Evolutionary conservation across 2,888 invertebrate genomes (phyloP), one percentile per base, ranked within the genome.

Genomic region (Andrena flavipes): DNA sequence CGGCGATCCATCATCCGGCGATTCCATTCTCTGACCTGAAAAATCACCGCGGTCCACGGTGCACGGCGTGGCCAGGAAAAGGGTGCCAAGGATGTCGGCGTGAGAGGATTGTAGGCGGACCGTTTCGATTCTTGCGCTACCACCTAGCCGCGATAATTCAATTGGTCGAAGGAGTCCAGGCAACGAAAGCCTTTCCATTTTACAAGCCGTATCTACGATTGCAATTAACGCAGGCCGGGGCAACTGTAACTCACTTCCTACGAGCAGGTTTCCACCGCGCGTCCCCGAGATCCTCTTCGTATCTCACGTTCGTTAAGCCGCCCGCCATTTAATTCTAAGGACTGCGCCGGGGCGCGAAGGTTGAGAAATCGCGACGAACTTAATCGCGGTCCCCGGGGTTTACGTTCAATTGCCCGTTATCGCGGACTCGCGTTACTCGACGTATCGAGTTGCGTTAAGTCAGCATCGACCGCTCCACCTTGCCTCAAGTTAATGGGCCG

Each of bases 21-120:
- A 70, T 73, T 70, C 65, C 80, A 79, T 67, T 79, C 67, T 29
- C n/a, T 74, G 73, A 79, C 73, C 79, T 65, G 79, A 70, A 60
- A 60, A 70, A 79, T 74, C 74, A 54, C 33, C 2, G 73, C 62
- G 26, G 71, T 72, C 23, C 42, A 67, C 63, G 62, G 65, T n/a
- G 23, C n/a, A 29, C 59, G 70, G 2, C 51, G 51, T 29, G 26
- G 20, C 6, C 51, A 30, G 6, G 64, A 49, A 56, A 77, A 72
- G 54, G 56, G 63, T 80, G 78, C 80, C 80, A 77, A 77, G 72
- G 80, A 68, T 77, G 54, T 49, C 42, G 48, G 29, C 10, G 71
- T 48, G 62, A 20, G 29, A 68, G 49, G 35, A 67, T 76, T 63
- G 71, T 68, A 35, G 67, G 77, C 63, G 67, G 10, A 33, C 70